phyloP scores from a whole-genome alignment of 1,140 invertebrate species.

The Schlechtendalia chinensis region DNA sequence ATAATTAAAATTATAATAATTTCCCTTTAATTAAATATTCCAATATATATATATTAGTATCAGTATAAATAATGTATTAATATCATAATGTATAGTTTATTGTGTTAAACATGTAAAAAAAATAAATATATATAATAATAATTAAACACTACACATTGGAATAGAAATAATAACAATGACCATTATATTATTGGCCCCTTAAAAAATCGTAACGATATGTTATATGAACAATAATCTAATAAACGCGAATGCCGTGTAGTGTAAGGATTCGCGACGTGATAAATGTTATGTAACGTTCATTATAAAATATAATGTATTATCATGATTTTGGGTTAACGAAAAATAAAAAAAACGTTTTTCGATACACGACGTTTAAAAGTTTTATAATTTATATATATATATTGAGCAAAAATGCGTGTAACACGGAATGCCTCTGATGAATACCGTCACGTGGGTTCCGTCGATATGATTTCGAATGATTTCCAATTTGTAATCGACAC shows the following conservation, averaged over 20 bases:
- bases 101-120: conserved; percentile 1
- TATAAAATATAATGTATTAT: conserved; percentile 7
- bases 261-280: neutral
- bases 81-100: neutral
- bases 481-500: too few relatives aligned
- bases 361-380: conserved; percentile 3
- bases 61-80: conserved; percentile 33
- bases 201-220: conserved; percentile 12
- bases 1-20: too few relatives aligned
- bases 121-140: too few relatives aligned
- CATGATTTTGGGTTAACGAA: conserved; percentile 17
- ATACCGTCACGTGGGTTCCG: too few relatives aligned
- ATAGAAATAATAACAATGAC: conserved; percentile 14
- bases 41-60: conserved; percentile 46
- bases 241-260: neutral
- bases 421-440: too few relatives aligned
- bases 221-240: conserved; percentile 2
- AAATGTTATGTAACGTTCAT: too few relatives aligned
- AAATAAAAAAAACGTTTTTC: neutral
- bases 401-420: conserved; percentile 23
- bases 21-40: conserved; percentile 33
- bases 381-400: conserved; percentile 27
- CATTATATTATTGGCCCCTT: neutral
- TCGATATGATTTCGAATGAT: too few relatives aligned
- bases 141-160: neutral